Base-by-base conservation (phyloP, 2,113 vertebrate species). In the Clarias macrocephalus region DNA sequence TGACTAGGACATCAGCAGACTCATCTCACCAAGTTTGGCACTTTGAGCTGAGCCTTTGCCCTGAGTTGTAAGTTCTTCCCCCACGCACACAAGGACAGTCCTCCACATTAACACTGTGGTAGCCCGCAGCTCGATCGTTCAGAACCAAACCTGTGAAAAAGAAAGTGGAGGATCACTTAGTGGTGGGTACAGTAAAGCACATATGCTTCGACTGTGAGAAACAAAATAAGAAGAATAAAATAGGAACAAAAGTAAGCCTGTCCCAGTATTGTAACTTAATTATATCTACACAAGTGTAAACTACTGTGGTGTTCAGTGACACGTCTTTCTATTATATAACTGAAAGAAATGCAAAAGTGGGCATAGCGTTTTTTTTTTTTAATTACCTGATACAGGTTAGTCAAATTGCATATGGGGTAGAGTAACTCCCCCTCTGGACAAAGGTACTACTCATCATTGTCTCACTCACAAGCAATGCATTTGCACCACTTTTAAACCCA, bases 1-100 rank as follows among this genome's bases (percentile, higher is more conserved):
- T 60, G 30, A 80, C 15, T 1, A 59, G 9, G 33, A 60, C 18
- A 80, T 60, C 56, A 23, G 79, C 28, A 21, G 54, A 33, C 4
- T 42, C 3, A 13, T 37, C 90, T 92, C 76, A 95, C 95, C 95
- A 95, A 75, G 86, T 88, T 82, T 94, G 93, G 81, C 95, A 95
- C 60, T 91, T 94, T 60, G 90, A 93, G 23, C 28, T 89, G 11
- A 87, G 91, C 0, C 0, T 28, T 1, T 90, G 63, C 60, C 93
- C 90, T 0, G 90, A 5, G 54, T 56, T 0, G 81, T 93, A 95
- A 3, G 2, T 84, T 76, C 0, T 86, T 3, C 89, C 92, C 0
- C 48, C 89, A 60, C 92, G 91, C 48, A 87, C 87, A 88, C 95
- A 95, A 3, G 90, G 82, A 60, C 95, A 95, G 65, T 75, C 82